These are phyloP conservation scores for Carcinoscorpius rotundicauda DNA, from an alignment of 1,140 invertebrate genomes.

Conservation along the genomic window DNA sequence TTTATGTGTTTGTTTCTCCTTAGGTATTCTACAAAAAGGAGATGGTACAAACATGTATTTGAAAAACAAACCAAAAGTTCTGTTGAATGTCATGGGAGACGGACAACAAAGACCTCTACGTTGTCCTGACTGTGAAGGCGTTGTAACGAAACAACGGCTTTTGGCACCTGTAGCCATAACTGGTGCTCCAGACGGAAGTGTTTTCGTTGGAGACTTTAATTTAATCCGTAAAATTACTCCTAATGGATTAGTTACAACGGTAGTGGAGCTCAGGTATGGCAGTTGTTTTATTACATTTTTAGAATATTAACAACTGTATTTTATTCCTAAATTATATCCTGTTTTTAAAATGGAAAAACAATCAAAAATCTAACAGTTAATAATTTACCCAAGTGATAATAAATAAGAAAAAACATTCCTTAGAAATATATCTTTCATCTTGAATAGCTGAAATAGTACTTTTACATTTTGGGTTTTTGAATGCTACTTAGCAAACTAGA, in stretches of 20 bases:
- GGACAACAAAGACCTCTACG: slow-evolving; percentile 63
- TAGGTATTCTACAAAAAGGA: slow-evolving; percentile 77
- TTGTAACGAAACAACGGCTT: slow-evolving; percentile 67
- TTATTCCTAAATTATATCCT: not conserved
- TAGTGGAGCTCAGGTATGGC: slow-evolving; percentile 53
- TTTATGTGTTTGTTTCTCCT: not conserved
- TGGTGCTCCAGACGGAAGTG: slow-evolving; percentile 87
- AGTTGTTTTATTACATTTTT: too few species aligned
- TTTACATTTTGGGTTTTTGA: too few species aligned
- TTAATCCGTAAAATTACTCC: slow-evolving; percentile 83
- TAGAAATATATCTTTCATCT: too few species aligned
- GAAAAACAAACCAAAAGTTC: slow-evolving; percentile 65
- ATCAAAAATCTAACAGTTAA: too few species aligned
- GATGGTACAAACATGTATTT: slow-evolving; percentile 87
- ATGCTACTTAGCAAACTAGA: too few species aligned
- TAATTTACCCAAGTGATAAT: too few species aligned
- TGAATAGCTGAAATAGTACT: too few species aligned
- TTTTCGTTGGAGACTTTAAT: slow-evolving; percentile 96
- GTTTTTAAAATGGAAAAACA: too few species aligned
- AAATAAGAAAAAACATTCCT: too few species aligned
- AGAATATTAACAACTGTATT: not conserved
- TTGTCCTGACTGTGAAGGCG: slow-evolving; percentile 63
- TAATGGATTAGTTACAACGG: slow-evolving; percentile 78
- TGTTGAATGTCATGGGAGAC: slow-evolving; percentile 85
- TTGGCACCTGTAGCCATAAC: slow-evolving; percentile 84